Evolutionary conservation across 2,888 invertebrate species (phyloP), one percentile per base, ranked within the genome.

Genomic region (Brachyptera putata): DNA sequence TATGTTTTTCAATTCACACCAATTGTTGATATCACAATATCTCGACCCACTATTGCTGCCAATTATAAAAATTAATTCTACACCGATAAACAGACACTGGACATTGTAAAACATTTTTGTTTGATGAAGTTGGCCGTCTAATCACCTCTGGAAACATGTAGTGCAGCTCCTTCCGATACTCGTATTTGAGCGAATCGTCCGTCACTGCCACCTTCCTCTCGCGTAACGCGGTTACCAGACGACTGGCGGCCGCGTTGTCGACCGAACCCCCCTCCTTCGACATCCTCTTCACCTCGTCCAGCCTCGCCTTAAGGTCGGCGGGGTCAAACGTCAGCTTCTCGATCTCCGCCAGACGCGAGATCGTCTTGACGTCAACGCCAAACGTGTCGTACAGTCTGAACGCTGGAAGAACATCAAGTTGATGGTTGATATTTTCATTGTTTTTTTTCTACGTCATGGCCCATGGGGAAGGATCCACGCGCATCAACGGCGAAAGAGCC

Each of bases 301-400:
- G 53, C 34, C 34, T 34, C 21, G 34, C 36, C 5, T n/a, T 21
- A 13, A 53, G 53, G 18, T 16, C 7, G 36, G 14, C 5, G 5
- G 36, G 13, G 22, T 53, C 37, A 34, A 34, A 53, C 21, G 2
- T 4, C 1, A 53, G 30, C 13, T 21, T 16, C 18, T 53, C 53
- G 18, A 53, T 16, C 14, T 18, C 36, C 2, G 53, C 53, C 18
- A 53, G 34, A 13, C 22, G 34, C 2, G 36, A 14, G 16, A 53
- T 53, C 18, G 34, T 34, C 5, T 9, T 11, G 21, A 18, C 34
- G 53, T 53, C 53, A 7, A 53, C 36, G 16, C 53, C 53, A 16
- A 86, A 85, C 0, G 89, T 87, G 70, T 90, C 89, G 66, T 87
- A 88, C 16, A 93, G 72, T 73, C 85, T 87, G 70, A 85, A 88